Conservation (phyloP, 2,113 vertebrate species). For the Gnathonemus echidnorhynchus region DNA sequence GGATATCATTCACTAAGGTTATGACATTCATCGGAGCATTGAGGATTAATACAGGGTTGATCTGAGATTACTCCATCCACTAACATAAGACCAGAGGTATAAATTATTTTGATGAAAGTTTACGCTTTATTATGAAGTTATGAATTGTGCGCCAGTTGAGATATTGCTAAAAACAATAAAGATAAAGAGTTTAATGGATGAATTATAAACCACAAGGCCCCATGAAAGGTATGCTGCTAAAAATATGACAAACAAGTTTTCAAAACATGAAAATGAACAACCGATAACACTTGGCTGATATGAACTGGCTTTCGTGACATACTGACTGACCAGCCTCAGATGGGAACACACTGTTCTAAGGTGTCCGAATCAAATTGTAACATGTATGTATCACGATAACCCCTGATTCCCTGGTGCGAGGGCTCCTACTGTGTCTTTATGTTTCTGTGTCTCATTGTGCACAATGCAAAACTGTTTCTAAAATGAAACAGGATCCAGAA, state of each 20-base stretch:
- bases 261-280: conserved; percentile 16
- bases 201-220: background rate
- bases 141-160: background rate
- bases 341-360: background rate
- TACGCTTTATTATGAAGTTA: background rate
- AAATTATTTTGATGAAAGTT: background rate
- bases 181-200: background rate
- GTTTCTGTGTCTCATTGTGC: background rate
- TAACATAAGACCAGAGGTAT: background rate
- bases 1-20: background rate
- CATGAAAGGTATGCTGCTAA: background rate
- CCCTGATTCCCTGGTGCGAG: background rate
- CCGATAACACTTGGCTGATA: conserved; percentile 8
- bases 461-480: background rate
- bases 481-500: background rate
- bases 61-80: background rate
- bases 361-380: background rate
- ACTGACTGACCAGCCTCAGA: conserved; percentile 4
- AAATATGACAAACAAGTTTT: background rate
- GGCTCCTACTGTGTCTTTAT: background rate
- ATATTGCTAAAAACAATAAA: background rate
- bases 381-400: background rate
- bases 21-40: background rate
- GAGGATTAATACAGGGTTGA: background rate
- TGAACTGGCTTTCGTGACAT: background rate